phyloP scores from a whole-genome alignment of 2,113 vertebrate genomes.

The Diphyllodes magnificus region DNA sequence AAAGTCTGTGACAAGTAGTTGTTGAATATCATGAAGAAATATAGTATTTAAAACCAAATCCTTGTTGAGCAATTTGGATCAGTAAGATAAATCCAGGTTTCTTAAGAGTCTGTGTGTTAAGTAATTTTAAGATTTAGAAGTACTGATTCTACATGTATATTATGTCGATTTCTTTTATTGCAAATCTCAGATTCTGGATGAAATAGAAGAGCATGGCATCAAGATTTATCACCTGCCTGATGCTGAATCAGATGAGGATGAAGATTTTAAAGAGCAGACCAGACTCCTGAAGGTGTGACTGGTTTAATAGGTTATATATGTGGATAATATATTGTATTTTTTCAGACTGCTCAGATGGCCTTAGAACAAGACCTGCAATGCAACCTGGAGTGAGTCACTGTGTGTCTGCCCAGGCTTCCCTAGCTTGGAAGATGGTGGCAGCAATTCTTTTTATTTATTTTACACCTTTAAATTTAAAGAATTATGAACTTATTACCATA shows the following conservation, averaged over 20 bases:
- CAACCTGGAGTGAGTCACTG: background rate
- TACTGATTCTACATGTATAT: background rate
- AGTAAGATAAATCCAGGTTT: background rate
- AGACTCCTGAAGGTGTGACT: conserved; percentile 87
- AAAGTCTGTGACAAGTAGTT: background rate
- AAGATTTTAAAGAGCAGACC: conserved; percentile 98
- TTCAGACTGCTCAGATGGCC: background rate
- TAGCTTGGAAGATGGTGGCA: background rate
- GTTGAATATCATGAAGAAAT: background rate
- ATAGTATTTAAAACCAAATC: background rate
- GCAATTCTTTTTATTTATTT: background rate
- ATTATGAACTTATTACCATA: background rate
- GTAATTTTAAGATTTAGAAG: background rate
- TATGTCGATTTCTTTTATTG: background rate
- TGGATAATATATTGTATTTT: background rate
- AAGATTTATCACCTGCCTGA: conserved; percentile 98
- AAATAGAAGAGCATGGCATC: conserved; percentile 96
- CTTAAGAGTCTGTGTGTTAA: background rate
- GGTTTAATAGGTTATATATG: background rate
- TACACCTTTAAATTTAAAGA: background rate
- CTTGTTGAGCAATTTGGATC: background rate
- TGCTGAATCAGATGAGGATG: conserved; percentile 96
- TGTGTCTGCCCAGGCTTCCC: background rate
- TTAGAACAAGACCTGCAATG: background rate
- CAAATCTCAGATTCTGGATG: conserved; percentile 87